Percentiles rank a stretch among this genome's conserved stretches.
These are phyloP conservation scores for Pseudorasbora parva DNA, from an alignment of 2,113 vertebrate species.

Conservation along the genomic window DNA sequence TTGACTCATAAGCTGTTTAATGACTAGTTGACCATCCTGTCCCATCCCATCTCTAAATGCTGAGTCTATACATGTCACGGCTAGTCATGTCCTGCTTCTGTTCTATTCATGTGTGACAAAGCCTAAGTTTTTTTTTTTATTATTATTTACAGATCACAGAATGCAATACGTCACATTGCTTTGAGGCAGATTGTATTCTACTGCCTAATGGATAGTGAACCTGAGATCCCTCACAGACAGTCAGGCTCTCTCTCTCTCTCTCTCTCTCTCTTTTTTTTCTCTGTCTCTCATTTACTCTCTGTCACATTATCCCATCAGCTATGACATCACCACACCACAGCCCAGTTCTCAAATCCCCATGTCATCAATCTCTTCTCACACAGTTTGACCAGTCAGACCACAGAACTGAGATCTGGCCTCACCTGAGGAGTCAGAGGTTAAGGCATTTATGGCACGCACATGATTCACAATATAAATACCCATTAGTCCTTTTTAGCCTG, in stretches of 20 bases:
- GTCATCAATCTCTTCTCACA: slow-evolving; percentile 40
- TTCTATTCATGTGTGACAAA: slow-evolving; percentile 38
- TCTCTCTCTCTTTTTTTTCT: neutral
- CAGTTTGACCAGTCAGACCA: slow-evolving; percentile 44
- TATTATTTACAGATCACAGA: slow-evolving; percentile 42
- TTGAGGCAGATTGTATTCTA: slow-evolving; percentile 54
- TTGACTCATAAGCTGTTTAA: neutral
- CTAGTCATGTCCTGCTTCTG: slow-evolving; percentile 3
- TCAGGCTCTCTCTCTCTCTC: slow-evolving; percentile 20
- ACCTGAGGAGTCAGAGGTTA: slow-evolving; percentile 34
- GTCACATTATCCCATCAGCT: slow-evolving; percentile 52
- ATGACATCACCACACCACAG: slow-evolving; percentile 57
- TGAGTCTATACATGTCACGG: slow-evolving; percentile 4
- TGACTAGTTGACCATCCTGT: neutral
- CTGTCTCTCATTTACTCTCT: slow-evolving; percentile 18
- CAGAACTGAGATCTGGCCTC: slow-evolving; percentile 24
- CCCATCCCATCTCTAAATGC: neutral
- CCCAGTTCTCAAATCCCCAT: slow-evolving; percentile 49
- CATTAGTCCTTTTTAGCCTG: neutral
- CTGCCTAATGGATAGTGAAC: slow-evolving; percentile 55
- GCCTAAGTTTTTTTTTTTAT: slow-evolving; percentile 49
- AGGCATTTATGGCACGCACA: slow-evolving; percentile 1
- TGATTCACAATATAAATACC: neutral
- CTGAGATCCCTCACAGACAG: slow-evolving; percentile 40
- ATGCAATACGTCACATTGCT: slow-evolving; percentile 43